Base-by-base conservation (phyloP, 2,113 vertebrate species). In the Silurus glanis region DNA sequence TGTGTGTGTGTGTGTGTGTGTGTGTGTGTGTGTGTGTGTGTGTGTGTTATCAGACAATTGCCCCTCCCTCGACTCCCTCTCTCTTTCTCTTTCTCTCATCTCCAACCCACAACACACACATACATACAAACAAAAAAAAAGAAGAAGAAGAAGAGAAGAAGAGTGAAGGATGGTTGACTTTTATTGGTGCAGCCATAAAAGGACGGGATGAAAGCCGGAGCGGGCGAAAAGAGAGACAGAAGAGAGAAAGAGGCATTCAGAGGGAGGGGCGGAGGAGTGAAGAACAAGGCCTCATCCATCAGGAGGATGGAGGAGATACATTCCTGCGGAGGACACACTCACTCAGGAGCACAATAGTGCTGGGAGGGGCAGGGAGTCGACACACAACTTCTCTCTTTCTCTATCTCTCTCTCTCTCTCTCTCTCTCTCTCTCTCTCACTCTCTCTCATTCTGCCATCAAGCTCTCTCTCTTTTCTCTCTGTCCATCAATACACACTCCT, bases 201-300 rank as follows among this genome's bases (percentile, higher is more conserved):
- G 94, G 93, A 94, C 88, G 92, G 37, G 90, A 88, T 92, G 92
- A 95, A 95, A 95, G 94, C 91, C 91, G 93, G 91, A 94, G 94
- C 93, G 91, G 93, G 92, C 92, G 90, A 90, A 90, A 91, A 87
- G 67, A 83, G 82, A 83, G 66, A 83, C 67, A 74, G 82, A 83
- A 13, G 90, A 93, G 92, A 94, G 93, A 95, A 93, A 92, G 92
- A 92, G 87, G 93, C 91, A 94, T 93, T 93, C 91, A 91, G 93
- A 94, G 92, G 86, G 93, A 93, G 92, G 91, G 91, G 91, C 91
- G 19, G 91, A 91, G 93, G 93, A 93, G 92, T 93, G 93, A 89
- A 93, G 91, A 92, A 95, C 95, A 95, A 95, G 95, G 92, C 93
- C 94, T 94, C 94, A 95, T 95, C 95, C 95, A 95, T 95, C 95